Evolutionary conservation across 2,113 vertebrate species (phyloP).

Genomic region (Laticauda laticaudata): DNA sequence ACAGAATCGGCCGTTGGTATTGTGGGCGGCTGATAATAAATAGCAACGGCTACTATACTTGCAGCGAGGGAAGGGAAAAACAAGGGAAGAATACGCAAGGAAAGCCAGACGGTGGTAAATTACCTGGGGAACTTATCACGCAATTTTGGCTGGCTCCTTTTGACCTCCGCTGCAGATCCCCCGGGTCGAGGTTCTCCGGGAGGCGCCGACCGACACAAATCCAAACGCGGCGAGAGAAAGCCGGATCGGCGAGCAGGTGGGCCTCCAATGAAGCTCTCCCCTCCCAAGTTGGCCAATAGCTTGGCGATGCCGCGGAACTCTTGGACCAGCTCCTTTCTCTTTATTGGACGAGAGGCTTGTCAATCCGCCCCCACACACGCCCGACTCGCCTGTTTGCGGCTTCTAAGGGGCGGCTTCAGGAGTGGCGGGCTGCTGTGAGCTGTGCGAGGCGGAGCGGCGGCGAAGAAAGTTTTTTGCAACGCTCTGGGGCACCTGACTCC

Average conservation of each 20-base stretch:
- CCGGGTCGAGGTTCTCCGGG: not conserved
- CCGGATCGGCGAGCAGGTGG: slow-evolving; percentile 59
- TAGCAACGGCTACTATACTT: too few species aligned
- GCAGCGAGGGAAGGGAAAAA: not conserved
- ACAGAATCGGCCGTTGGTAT: not conserved
- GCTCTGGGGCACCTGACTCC: slow-evolving; percentile 20
- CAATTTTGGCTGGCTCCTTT: not conserved
- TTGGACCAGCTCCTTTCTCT: slow-evolving; percentile 30
- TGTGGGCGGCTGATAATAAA: not conserved
- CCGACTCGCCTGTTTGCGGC: slow-evolving; percentile 25
- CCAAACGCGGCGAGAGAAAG: not conserved
- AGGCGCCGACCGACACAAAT: not conserved
- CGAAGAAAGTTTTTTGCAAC: slow-evolving; percentile 66
- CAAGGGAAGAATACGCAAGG: not conserved
- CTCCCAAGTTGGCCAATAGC: slow-evolving; percentile 41
- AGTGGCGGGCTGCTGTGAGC: slow-evolving; percentile 27
- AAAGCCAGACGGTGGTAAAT: not conserved
- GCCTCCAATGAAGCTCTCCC: slow-evolving; percentile 52
- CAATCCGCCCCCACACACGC: slow-evolving; percentile 53
- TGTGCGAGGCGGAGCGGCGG: slow-evolving; percentile 44
- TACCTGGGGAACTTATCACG: too few species aligned
- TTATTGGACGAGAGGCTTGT: slow-evolving; percentile 65
- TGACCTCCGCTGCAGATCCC: not conserved
- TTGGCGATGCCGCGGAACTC: slow-evolving; percentile 28
- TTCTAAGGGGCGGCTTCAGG: slow-evolving; percentile 6